phyloP scores from a whole-genome alignment of 2,797 vertebrate species.

The Okamejei kenojei region DNA sequence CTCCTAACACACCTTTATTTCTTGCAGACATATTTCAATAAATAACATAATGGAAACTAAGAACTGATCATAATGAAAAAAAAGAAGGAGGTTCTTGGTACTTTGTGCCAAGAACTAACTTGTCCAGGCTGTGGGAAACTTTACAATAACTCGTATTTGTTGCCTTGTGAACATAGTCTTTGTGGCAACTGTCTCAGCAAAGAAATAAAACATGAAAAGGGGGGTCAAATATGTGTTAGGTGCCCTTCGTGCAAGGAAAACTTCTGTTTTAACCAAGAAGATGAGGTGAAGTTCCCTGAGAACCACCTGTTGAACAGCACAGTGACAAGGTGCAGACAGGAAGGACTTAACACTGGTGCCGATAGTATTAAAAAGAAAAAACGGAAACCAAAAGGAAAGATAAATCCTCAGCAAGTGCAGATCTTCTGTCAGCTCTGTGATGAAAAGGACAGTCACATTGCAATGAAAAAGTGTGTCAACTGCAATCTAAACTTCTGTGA shows the following conservation, averaged over 20 bases:
- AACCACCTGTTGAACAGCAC: slow-evolving; percentile 36
- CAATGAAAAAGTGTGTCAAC: slow-evolving; percentile 38
- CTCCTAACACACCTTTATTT: slow-evolving; percentile 8
- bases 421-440: slow-evolving; percentile 37
- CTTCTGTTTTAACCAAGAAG: slow-evolving; percentile 18
- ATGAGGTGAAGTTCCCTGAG: slow-evolving; percentile 38
- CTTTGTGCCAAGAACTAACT: slow-evolving; percentile 28
- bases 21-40: background rate
- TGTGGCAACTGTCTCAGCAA: slow-evolving; percentile 27
- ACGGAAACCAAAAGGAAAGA: background rate
- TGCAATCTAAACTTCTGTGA: slow-evolving; percentile 38
- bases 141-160: slow-evolving; percentile 30
- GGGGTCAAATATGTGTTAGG: slow-evolving; percentile 19
- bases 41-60: background rate
- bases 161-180: slow-evolving; percentile 35
- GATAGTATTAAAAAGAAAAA: slow-evolving; percentile 22
- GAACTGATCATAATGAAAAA: slow-evolving; percentile 29
- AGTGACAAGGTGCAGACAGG: slow-evolving; percentile 4
- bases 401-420: background rate
- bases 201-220: slow-evolving; percentile 25
- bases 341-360: background rate
- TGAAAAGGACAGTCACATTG: background rate
- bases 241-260: slow-evolving; percentile 30
- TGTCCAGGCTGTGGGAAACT: slow-evolving; percentile 34
- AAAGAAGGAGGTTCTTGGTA: slow-evolving; percentile 2